Base-by-base conservation (phyloP, 37 sponge, comb jelly and placozoan species). In the Spongilla lacustris region DNA sequence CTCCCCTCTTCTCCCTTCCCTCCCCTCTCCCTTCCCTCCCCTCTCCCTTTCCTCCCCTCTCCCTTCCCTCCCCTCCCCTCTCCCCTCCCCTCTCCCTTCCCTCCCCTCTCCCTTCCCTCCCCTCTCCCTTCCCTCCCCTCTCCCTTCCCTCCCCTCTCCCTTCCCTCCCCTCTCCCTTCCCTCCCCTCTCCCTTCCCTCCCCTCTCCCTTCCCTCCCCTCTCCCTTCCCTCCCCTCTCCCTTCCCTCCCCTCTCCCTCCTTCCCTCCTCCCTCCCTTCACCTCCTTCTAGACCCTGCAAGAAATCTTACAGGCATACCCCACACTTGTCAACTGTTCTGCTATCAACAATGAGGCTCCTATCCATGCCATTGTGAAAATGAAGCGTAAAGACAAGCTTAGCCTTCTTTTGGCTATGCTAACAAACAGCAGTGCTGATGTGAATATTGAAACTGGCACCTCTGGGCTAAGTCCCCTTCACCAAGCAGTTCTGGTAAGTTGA, bases 371-470 rank as follows among this genome's bases (percentile, higher is more conserved):
- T 19, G 71, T 90, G 36, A 81, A 81, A 28, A 69, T 21, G 27
- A 75, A 85, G 27, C 23, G 83, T 10, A 74, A 30, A 34, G 82
- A 90, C 71, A 79, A 35, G 25, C 25, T 75, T 17, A 82, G 50
- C 3, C 30, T 82, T 23, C 29, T 90, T 24, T 24, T 81, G n/a
- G 67, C 82, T 14, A 69, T 90, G 35, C 75, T 90, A 0, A 41
- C 67, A 49, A 68, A 90, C 37, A 81, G 86, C 28, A 69, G 79
- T 46, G 75, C 46, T 12, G 82, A 90, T 41, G 68, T 90, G n/a
- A 58, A 90, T 71, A 50, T 81, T 1, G 26, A 24, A 8, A 75
- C 67, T 48, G 19, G 58, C 19, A 13, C 58, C 58, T 17, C 19
- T 17, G 19, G 58, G 58, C 58, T 58, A 58, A 58, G 58, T 17